Conservation (phyloP, 2,797 vertebrate genomes). For the Macropodus opercularis region DNA sequence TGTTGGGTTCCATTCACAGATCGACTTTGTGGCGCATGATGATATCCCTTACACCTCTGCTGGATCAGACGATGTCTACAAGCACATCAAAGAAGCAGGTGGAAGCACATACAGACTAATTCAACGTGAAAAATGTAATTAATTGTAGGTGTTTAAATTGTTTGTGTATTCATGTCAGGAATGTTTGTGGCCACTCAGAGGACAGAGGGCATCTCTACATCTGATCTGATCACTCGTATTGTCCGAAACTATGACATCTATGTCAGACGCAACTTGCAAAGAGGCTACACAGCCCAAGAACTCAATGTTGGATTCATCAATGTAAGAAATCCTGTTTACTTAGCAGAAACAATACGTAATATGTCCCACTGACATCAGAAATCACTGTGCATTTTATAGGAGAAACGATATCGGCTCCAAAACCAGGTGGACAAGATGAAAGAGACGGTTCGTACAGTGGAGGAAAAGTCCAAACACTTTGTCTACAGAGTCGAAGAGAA, state of each 20-base stretch:
- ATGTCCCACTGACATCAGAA: not conserved
- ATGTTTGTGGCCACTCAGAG: constrained; percentile 98
- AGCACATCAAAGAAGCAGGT: constrained; percentile 99
- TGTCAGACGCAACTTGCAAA: constrained; percentile 93
- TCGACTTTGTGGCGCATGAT: constrained; percentile 98
- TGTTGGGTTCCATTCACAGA: constrained; percentile 79
- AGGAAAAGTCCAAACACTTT: constrained; percentile 97
- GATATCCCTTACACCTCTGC: constrained; percentile 98
- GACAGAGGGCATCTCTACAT: constrained; percentile 98
- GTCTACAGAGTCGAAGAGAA: constrained; percentile 97
- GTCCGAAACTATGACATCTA: constrained; percentile 97
- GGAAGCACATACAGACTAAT: constrained; percentile 19
- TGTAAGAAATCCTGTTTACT: constrained; percentile 68
- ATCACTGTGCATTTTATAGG: constrained; percentile 80
- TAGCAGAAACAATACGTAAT: not conserved
- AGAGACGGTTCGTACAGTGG: constrained; percentile 95
- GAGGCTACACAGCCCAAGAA: constrained; percentile 96
- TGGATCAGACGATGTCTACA: constrained; percentile 97
- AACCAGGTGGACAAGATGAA: constrained; percentile 99
- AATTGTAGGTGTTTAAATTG: not conserved
- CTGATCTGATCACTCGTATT: constrained; percentile 97
- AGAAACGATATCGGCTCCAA: constrained; percentile 96
- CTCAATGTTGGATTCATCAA: constrained; percentile 97
- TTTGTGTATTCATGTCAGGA: constrained; percentile 76
- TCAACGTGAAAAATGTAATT: not conserved